Conservation (phyloP, 1,140 invertebrate genomes). For the Luehdorfia chinensis region DNA sequence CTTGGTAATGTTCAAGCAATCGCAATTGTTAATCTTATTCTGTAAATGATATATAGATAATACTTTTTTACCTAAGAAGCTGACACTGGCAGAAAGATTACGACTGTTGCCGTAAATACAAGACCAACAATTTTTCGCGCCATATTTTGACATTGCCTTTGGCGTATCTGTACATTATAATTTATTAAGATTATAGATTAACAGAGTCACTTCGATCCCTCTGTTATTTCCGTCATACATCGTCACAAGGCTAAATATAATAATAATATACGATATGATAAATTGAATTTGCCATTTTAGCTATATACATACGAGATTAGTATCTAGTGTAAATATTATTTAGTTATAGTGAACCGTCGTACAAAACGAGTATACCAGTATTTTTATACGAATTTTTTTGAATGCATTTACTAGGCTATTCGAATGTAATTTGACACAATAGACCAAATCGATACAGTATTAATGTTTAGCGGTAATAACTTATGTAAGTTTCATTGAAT, state of each 20-base stretch:
- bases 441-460: conserved; percentile 30
- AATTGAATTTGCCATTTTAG: conserved; percentile 13
- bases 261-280: not conserved
- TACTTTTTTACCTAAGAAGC: no score
- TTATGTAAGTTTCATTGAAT: not conserved
- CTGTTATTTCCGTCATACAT: not conserved
- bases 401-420: conserved; percentile 26
- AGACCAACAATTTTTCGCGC: not conserved
- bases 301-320: conserved; percentile 6
- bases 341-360: conserved; percentile 13
- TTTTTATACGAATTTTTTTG: conserved; percentile 26
- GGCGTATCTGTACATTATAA: not conserved
- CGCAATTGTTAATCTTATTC: no score
- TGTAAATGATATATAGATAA: no score
- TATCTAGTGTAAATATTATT: conserved; percentile 9
- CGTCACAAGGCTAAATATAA: not conserved
- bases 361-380: conserved; percentile 27
- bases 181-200: no score
- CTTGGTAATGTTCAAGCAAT: no score
- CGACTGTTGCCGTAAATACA: no score
- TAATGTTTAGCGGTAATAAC: conserved; percentile 16
- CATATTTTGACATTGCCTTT: not conserved
- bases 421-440: conserved; percentile 17
- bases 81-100: no score
- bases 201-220: not conserved